Evolutionary conservation across 2,888 invertebrate species (phyloP).

Genomic region (Drosophila helvetica): DNA sequence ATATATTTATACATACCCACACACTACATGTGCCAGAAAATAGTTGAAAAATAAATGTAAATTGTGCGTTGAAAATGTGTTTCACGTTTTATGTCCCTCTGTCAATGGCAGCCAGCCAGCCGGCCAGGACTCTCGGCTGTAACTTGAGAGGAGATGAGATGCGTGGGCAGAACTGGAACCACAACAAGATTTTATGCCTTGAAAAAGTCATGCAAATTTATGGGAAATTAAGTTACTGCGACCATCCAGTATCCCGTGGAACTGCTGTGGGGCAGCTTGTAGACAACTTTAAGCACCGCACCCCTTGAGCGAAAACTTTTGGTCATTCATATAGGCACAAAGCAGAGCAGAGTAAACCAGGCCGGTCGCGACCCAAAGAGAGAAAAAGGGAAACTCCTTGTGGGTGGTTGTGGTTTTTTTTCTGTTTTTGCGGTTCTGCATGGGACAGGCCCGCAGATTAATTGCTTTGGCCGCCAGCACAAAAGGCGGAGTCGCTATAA

Average conservation of each 20-base stretch:
- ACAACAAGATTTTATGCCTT: not conserved
- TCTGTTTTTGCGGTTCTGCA: constrained; percentile 4
- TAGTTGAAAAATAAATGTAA: constrained; percentile 64
- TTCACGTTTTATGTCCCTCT: constrained; percentile 24
- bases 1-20: constrained; percentile 42
- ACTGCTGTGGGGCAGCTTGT: constrained; percentile 15
- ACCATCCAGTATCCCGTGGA: not conserved
- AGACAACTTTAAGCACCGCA: constrained; percentile 40
- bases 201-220: constrained; percentile 30
- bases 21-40: constrained; percentile 39
- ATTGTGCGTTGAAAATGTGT: constrained; percentile 46
- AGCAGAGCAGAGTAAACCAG: constrained; percentile 5
- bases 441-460: constrained; percentile 55
- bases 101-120: constrained; percentile 1
- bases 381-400: constrained; percentile 35
- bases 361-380: constrained; percentile 42
- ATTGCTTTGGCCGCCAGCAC: constrained; percentile 50
- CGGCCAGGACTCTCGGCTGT: not conserved
- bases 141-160: not conserved
- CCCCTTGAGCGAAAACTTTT: constrained; percentile 21
- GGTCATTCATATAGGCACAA: not conserved
- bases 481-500: constrained; percentile 49
- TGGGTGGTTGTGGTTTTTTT: constrained; percentile 2
- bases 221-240: constrained; percentile 46
- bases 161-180: not conserved